Evolutionary conservation across 2,888 invertebrate species (phyloP), one percentile per base, ranked within the genome.

Genomic region (Apomyelois bistriatella): DNA sequence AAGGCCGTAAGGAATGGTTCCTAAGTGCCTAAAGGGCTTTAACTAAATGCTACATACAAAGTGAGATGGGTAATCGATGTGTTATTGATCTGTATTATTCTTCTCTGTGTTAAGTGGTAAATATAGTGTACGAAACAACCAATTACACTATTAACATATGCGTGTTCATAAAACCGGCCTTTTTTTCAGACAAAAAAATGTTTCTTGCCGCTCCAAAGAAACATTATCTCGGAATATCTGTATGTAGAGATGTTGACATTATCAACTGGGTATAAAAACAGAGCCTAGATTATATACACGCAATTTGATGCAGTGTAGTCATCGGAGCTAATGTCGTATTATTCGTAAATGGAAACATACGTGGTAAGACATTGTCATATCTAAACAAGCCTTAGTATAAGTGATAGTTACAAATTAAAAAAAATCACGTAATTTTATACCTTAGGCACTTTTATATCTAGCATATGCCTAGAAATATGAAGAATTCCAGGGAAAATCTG

Each of bases 91-190:
- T 9, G 32, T 9, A 17, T n/a, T 16, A 17, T 16, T 9, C 16
- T 16, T 41, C 17, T 17, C 4, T 16, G 16, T 16, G 10, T 5
- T 10, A 41, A 75, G 5, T 30, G 13, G 30, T 13, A 13, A 43
- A 13, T 43, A 13, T 15, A 17, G 41, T 8, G n/a, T n/a, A 30
- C 43, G 13, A 30, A 81, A 79, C 76, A 74, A 64, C 76, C 75
- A 76, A 83, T 83, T 85, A 83, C 76, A 61, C 74, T 75, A 85
- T 85, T 82, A 80, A 74, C 83, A 82, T 85, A 85, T 66, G 71
- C 66, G 73, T 68, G 61, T 57, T 55, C 79, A 76, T 3, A 36
- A 22, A 30, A 43, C 43, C 22, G 22, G 41, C 28, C 13, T 12
- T 30, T 0, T 22, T 43, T 13, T 30, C 30, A 43, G 30, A 12